Evolutionary conservation across 1,140 invertebrate species (phyloP).

Genomic region (Cydia splendana): DNA sequence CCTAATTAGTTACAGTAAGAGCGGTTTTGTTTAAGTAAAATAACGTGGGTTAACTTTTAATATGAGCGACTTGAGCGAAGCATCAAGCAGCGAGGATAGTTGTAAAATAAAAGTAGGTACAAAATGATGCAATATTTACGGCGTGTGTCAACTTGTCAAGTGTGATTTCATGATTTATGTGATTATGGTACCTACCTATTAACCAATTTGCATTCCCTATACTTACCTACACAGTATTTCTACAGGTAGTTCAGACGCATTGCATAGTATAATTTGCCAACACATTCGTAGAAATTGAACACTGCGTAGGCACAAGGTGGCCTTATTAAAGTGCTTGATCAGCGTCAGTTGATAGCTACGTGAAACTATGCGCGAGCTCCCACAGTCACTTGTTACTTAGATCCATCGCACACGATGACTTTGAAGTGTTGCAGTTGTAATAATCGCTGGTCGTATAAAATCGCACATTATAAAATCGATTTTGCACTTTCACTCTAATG

Average conservation of each 20-base stretch:
- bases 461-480: too few relatives aligned
- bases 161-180: too few relatives aligned
- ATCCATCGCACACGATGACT: background rate
- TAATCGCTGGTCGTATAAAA: background rate
- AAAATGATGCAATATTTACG: too few relatives aligned
- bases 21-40: constrained; percentile 4
- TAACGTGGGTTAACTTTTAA: constrained; percentile 1
- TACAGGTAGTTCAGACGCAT: background rate
- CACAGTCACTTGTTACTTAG: constrained; percentile 22
- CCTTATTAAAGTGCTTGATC: constrained; percentile 20
- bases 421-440: background rate
- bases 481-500: too few relatives aligned
- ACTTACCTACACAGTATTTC: too few relatives aligned
- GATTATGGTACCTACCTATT: too few relatives aligned
- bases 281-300: constrained; percentile 5
- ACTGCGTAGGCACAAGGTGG: constrained; percentile 13
- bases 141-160: too few relatives aligned
- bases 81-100: too few relatives aligned
- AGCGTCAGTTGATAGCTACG: constrained; percentile 19
- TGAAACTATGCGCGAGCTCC: constrained; percentile 18
- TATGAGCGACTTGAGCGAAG: background rate
- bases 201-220: too few relatives aligned
- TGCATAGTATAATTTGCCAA: background rate
- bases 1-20: constrained; percentile 13
- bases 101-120: too few relatives aligned